A percentile compares a stretch with the other conserved stretches of the same genome.
Conservation (phyloP, 1,140 invertebrate genomes). For the Reticulitermes speratus region DNA sequence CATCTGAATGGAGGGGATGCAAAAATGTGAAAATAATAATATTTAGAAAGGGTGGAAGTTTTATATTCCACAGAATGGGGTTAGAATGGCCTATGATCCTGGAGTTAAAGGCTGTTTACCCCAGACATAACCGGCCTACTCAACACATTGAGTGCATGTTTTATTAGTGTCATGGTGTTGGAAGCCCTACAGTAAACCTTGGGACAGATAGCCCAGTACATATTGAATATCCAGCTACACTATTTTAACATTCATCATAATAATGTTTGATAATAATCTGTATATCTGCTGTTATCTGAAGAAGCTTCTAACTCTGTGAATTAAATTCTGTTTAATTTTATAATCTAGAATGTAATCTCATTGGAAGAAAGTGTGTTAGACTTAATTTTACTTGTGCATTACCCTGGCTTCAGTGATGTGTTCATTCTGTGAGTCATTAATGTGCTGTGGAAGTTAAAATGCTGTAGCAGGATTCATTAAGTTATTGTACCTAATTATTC, state of each 20-base stretch:
- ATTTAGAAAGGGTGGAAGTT: neutral
- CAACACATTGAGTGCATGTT: neutral
- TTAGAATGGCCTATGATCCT: neutral
- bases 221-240: conserved; percentile 1
- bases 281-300: neutral
- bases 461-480: neutral
- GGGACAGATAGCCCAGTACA: neutral
- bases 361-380: neutral
- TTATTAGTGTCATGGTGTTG: neutral
- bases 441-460: neutral
- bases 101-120: neutral
- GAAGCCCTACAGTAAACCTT: neutral
- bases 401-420: neutral
- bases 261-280: neutral
- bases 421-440: neutral
- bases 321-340: neutral
- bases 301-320: neutral
- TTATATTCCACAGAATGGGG: neutral
- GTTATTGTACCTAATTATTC: neutral
- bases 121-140: conserved; percentile 5
- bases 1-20: neutral
- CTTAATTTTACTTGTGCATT: neutral
- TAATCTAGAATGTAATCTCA: neutral
- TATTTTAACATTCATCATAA: neutral
- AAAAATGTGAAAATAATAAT: neutral